phyloP scores from a whole-genome alignment of 2,888 invertebrate species.

The Meghimatium bilineatum region DNA sequence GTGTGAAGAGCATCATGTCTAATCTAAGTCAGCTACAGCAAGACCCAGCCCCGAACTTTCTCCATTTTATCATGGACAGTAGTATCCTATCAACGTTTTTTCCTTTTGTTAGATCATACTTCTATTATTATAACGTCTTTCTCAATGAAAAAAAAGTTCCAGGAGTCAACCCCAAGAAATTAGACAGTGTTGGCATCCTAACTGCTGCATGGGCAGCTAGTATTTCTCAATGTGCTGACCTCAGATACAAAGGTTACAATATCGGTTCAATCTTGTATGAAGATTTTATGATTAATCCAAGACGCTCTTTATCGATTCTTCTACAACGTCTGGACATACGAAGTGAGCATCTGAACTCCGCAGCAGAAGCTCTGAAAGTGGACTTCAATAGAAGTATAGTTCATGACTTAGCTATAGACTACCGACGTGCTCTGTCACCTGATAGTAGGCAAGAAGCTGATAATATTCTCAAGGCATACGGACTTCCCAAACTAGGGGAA shows the following conservation, averaged over 20 bases:
- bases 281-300: slow-evolving; percentile 68
- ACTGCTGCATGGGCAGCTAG: slow-evolving; percentile 68
- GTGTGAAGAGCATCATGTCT: slow-evolving; percentile 66
- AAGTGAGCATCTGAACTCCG: slow-evolving; percentile 62
- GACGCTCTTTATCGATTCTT: slow-evolving; percentile 60
- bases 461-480: slow-evolving; percentile 64
- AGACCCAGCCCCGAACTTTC: slow-evolving; percentile 62
- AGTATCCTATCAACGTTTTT: slow-evolving; percentile 62
- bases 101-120: slow-evolving; percentile 61
- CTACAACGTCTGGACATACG: slow-evolving; percentile 66
- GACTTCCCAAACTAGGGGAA: slow-evolving; percentile 68
- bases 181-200: slow-evolving; percentile 63
- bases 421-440: slow-evolving; percentile 58
- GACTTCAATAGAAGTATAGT: slow-evolving; percentile 60
- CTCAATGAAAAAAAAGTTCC: slow-evolving; percentile 62
- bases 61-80: slow-evolving; percentile 66
- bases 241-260: slow-evolving; percentile 63
- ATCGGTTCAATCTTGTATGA: slow-evolving; percentile 67
- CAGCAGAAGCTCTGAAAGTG: slow-evolving; percentile 66
- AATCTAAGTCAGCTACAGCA: slow-evolving; percentile 61
- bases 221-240: slow-evolving; percentile 61
- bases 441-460: slow-evolving; percentile 67
- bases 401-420: slow-evolving; percentile 55
- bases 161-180: slow-evolving; percentile 54
- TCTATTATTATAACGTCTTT: slow-evolving; percentile 62